Evolutionary conservation across 2,888 invertebrate species (phyloP).

Genomic region (Oscheius sp.): DNA sequence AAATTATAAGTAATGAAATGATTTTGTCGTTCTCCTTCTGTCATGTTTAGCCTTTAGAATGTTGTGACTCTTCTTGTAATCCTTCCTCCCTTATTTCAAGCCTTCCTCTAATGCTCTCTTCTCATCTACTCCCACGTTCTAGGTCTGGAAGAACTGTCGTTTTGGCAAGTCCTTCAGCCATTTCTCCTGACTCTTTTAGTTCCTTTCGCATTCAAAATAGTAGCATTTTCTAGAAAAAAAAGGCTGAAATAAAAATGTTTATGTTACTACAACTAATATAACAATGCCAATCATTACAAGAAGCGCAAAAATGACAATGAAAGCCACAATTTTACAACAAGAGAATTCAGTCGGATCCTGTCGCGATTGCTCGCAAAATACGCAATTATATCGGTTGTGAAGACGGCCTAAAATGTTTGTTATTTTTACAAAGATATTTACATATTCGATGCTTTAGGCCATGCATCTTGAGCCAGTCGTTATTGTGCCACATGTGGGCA

Average conservation of each 20-base stretch:
- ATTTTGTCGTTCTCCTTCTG: too few relatives aligned
- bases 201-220: too few relatives aligned
- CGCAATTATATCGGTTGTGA: slow-evolving; percentile 11
- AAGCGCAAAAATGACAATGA: slow-evolving; percentile 1
- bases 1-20: too few relatives aligned
- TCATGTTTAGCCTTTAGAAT: too few relatives aligned
- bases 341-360: background rate
- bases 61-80: too few relatives aligned
- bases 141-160: too few relatives aligned
- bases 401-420: background rate
- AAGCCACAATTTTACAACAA: slow-evolving; percentile 4
- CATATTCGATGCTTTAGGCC: slow-evolving; percentile 11
- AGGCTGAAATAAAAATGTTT: background rate
- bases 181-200: too few relatives aligned
- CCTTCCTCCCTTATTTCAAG: too few relatives aligned
- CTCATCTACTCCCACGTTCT: too few relatives aligned
- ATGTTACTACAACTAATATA: background rate
- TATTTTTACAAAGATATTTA: background rate
- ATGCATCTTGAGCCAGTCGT: background rate
- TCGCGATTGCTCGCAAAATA: background rate
- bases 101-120: too few relatives aligned
- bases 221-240: background rate
- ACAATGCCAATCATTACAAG: background rate
- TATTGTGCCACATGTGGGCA: slow-evolving; percentile 2
- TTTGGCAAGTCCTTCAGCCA: too few relatives aligned